These are phyloP conservation scores for Papilio elwesi DNA, from an alignment of 2,888 invertebrate genomes.

Conservation along the genomic window DNA sequence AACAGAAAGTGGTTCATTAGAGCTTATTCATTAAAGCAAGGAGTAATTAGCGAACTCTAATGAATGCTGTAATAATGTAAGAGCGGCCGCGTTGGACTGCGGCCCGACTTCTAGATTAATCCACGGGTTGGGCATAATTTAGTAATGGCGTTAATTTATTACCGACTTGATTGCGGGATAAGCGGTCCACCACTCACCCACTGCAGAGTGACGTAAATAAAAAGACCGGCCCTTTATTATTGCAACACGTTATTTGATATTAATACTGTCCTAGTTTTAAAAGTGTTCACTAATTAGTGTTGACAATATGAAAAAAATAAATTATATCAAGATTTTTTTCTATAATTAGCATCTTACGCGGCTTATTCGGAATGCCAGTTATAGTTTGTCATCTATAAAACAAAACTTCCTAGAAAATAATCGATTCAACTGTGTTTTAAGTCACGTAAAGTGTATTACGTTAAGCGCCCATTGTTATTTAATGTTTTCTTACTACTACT, in stretches of 20 bases:
- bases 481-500: too few relatives aligned
- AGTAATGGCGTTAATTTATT: slow-evolving; percentile 81
- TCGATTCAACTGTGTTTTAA: too few relatives aligned
- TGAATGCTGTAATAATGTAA: slow-evolving; percentile 92
- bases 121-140: slow-evolving; percentile 81
- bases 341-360: neutral
- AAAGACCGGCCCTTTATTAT: neutral
- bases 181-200: slow-evolving; percentile 56
- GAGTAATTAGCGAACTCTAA: slow-evolving; percentile 95
- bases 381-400: too few relatives aligned
- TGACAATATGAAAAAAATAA: neutral
- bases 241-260: neutral
- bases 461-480: too few relatives aligned
- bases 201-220: slow-evolving; percentile 39
- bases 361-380: too few relatives aligned
- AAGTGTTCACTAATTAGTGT: neutral
- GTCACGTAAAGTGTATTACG: too few relatives aligned
- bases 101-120: slow-evolving; percentile 83
- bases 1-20: slow-evolving; percentile 96
- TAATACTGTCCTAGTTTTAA: neutral
- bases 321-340: neutral
- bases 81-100: slow-evolving; percentile 82
- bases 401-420: too few relatives aligned
- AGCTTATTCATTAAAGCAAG: slow-evolving; percentile 95
- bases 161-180: slow-evolving; percentile 74